These are phyloP conservation scores for Okamejei kenojei DNA, from an alignment of 2,797 vertebrate species.

Conservation along the genomic window DNA sequence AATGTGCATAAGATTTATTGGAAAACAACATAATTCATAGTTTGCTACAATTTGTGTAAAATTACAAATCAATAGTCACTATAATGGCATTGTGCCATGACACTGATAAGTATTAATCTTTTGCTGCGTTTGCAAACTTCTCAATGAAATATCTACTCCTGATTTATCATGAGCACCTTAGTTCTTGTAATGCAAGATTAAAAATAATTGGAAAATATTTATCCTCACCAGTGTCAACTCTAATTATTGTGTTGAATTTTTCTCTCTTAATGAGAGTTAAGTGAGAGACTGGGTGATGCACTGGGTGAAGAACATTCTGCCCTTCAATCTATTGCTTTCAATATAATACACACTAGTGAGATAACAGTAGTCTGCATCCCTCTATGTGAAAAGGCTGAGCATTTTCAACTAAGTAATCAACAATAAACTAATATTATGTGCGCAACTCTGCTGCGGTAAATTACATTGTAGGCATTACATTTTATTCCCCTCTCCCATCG, in stretches of 20 bases:
- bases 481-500: too few relatives aligned
- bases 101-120: background rate
- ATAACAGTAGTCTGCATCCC: background rate
- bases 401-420: background rate
- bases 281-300: background rate
- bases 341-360: background rate
- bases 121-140: background rate
- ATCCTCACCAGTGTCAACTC: background rate
- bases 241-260: background rate
- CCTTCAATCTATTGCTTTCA: background rate
- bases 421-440: background rate
- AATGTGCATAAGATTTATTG: background rate
- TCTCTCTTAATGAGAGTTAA: background rate
- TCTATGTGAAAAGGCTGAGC: background rate
- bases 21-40: background rate
- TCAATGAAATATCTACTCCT: background rate
- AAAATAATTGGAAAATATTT: background rate
- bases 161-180: background rate
- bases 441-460: too few relatives aligned
- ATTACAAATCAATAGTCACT: background rate
- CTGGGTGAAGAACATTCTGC: background rate
- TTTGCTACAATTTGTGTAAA: background rate
- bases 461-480: too few relatives aligned
- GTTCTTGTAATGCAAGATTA: background rate
- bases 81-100: background rate